Base-by-base conservation (phyloP, 2,113 vertebrate genomes). In the Lagopus leucura region DNA sequence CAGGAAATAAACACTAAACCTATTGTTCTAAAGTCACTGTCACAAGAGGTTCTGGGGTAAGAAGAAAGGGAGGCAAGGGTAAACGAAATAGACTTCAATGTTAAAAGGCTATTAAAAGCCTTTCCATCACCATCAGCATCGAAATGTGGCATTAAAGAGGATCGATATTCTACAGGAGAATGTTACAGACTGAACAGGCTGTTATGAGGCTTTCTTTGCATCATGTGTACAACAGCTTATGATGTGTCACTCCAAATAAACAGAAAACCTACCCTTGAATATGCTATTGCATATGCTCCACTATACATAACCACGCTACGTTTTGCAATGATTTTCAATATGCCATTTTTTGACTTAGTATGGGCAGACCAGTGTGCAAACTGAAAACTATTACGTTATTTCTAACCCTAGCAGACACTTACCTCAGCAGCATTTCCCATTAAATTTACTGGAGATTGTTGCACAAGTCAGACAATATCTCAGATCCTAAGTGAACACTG, bases 1-100 rank as follows among this genome's bases (percentile, higher is more conserved):
- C 43, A 94, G 95, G 94, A 97, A 93, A 88, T 64, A 93, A 93
- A 83, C 47, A 75, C 43, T 87, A 86, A 63, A 81, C 45, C 65
- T 88, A 64, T 86, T 95, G 77, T 92, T 92, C 66, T 81, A 70
- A 78, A 94, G 67, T 60, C 76, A 80, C 15, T 75, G 78, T 84
- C 82, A 13, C 76, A 86, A 86, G 69, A 94, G 63, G 69, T 75
- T 84, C 60, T 47, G 17, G 75, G 61, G 20, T 78, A 66, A 80
- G 72, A 58, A 61, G 42, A 86, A 60, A 80, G 25, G 14, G 54
- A 67, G 13, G 79, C 10, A 40, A 75, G 21, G 28, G 22, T 70
- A 54, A 93, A 81, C 16, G 63, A 36, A 74, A 79, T 0, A 75
- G 61, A 76, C 45, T 42, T 82, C n/a, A 24, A n/a, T 76, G 80